Evolutionary conservation across 2,113 vertebrate genomes (phyloP).

Genomic region (Falco punctatus): DNA sequence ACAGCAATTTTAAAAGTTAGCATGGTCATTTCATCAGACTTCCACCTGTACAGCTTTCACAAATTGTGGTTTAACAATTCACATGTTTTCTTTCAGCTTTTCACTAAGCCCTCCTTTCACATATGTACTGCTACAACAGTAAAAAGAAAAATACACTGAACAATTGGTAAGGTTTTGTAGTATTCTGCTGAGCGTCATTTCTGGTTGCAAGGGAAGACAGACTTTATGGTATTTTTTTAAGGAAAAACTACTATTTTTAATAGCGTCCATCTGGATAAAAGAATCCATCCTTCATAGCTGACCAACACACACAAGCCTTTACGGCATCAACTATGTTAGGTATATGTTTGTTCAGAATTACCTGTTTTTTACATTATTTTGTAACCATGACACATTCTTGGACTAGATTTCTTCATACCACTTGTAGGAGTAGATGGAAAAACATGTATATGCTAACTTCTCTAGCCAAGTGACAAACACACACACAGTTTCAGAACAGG

Average conservation of each 20-base stretch:
- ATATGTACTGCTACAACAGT: accelerated
- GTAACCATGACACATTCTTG: neutral
- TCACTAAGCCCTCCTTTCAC: neutral
- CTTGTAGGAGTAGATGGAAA: neutral
- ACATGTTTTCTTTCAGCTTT: neutral
- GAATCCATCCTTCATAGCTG: neutral
- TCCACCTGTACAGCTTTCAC: neutral
- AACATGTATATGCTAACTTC: neutral
- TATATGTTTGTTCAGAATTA: neutral
- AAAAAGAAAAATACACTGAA: neutral
- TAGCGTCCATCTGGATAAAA: neutral
- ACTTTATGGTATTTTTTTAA: neutral
- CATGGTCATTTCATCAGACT: neutral
- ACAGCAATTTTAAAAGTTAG: neutral
- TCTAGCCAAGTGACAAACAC: neutral
- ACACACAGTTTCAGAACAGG: neutral
- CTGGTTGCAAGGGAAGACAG: neutral
- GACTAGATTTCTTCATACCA: neutral
- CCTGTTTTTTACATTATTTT: neutral
- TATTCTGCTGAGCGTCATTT: neutral
- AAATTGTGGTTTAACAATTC: neutral
- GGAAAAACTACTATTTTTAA: neutral
- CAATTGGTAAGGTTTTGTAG: neutral
- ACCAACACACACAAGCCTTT: neutral
- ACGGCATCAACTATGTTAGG: neutral